Evolutionary conservation across 2,113 vertebrate species (phyloP).

Genomic region (Eubucco bourcierii): DNA sequence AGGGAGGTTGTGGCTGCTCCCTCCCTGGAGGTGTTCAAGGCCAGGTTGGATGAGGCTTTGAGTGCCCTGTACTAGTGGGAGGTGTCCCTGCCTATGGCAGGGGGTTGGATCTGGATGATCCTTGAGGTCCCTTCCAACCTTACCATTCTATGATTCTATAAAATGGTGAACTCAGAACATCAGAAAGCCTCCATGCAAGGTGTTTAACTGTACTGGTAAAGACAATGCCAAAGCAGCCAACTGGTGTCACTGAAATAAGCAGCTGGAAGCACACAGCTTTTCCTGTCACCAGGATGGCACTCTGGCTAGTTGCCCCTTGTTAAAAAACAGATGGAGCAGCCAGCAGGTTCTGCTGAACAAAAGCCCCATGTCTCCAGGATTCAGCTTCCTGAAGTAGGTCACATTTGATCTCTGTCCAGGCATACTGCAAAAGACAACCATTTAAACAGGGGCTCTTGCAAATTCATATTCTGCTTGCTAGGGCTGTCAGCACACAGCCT

Average conservation of each 20-base stretch:
- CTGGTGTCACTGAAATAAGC: neutral
- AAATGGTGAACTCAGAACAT: neutral
- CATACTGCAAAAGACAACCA: neutral
- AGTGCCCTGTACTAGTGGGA: no score
- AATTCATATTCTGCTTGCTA: neutral
- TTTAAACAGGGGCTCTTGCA: neutral
- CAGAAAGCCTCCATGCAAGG: neutral
- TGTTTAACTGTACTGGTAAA: neutral
- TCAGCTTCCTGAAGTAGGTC: conserved; percentile 18
- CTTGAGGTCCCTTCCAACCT: no score
- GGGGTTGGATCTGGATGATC: no score
- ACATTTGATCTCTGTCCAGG: neutral
- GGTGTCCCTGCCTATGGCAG: no score
- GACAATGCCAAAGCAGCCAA: neutral
- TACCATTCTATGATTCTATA: neutral
- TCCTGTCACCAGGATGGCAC: neutral
- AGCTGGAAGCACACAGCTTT: neutral
- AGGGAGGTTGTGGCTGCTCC: no score
- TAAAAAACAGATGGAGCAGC: neutral
- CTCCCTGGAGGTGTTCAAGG: no score
- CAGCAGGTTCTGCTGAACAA: neutral
- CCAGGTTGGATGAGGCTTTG: no score
- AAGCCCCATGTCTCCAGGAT: neutral
- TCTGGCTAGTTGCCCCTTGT: neutral
- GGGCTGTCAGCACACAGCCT: neutral